Evolutionary conservation across 2,888 invertebrate genomes (phyloP), one percentile per base, ranked within the genome.

Genomic region (Nesidiocoris tenuis): DNA sequence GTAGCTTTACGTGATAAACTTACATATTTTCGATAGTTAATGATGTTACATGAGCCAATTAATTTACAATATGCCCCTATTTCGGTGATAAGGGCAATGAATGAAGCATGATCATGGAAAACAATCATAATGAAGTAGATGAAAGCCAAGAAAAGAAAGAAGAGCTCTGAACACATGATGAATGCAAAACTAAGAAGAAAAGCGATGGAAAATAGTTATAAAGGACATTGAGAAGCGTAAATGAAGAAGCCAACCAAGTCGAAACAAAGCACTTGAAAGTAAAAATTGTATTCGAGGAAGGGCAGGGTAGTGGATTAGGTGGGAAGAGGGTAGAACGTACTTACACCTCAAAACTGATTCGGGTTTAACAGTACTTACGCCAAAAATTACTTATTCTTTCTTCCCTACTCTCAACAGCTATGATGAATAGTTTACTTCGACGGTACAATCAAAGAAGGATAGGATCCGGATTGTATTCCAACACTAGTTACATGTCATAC

Each of bases 271-370:
- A 22, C 18, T 21, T 54, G 25, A 57, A 66, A 23, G 71, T 21
- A 3, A 61, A 61, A 23, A 18, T n/a, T 16, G 61, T 72, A 72
- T 61, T n/a, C 61, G 61, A 56, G 67, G 25, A 70, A 54, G 72
- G 59, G 57, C 25, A 7, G 57, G 72, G 61, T 63, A 63, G 19
- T 61, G 39, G 72, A 39, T 21, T 19, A 22, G 72, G 63, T 19
- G 1, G 59, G 70, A n/a, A 59, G 9, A 57, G 61, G 61, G 18
- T 61, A 54, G 57, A 61, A 56, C 16, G 55, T 70, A 72, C 72
- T 61, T 72, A 21, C 72, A 72, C 22, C 72, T 39, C 72, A 72
- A 72, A 72, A 72, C 72, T 72, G 72, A 72, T 70, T 56, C 67
- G 57, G 63, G 25, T 23, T 24, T 59, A 59, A 22, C 61, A n/a